Conservation (phyloP, 2,113 vertebrate species). For the Solea senegalensis region DNA sequence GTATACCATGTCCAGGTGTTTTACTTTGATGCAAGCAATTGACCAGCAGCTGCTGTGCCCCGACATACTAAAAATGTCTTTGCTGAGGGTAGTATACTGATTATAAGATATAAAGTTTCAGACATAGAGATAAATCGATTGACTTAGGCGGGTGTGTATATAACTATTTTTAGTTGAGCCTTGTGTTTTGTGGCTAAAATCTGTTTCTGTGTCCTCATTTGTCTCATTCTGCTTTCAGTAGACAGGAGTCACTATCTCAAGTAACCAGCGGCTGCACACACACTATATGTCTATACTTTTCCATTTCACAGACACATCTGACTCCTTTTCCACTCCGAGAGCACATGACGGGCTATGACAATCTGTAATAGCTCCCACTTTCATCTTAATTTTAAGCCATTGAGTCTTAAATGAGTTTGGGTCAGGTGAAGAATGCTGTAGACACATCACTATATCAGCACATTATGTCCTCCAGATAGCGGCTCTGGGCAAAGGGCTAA, state of each 20-base stretch:
- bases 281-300: background rate
- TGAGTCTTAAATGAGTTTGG: constrained; percentile 42
- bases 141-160: no score
- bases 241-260: background rate
- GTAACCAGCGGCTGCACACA: background rate
- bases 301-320: background rate
- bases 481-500: constrained; percentile 11
- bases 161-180: no score
- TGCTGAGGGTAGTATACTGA: no score
- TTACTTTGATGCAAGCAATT: no score
- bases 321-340: background rate
- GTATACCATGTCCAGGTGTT: no score
- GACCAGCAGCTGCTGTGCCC: no score
- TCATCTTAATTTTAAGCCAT: constrained; percentile 32
- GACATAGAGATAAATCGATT: no score
- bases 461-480: constrained; percentile 13
- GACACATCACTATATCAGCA: constrained; percentile 1
- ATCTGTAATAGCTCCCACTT: constrained; percentile 24
- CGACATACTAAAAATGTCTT: no score
- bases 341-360: background rate
- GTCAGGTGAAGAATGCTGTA: constrained; percentile 23
- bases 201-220: no score
- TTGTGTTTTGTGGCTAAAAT: no score
- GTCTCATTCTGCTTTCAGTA: no score
- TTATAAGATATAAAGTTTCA: no score